These are phyloP conservation scores for Tachypleus tridentatus DNA, from an alignment of 1,140 invertebrate species.

Conservation along the genomic window DNA sequence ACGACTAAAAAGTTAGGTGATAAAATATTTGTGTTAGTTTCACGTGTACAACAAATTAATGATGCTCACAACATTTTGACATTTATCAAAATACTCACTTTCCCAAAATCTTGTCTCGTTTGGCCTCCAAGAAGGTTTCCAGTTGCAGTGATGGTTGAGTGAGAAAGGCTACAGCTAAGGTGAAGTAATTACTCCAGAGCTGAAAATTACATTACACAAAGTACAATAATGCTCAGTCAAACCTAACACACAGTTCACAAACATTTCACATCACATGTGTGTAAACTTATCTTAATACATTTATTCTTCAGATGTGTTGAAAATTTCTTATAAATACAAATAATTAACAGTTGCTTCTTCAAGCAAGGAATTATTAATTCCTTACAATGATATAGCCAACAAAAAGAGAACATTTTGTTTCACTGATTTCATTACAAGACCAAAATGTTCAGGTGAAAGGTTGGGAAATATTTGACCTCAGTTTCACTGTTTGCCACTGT, in stretches of 20 bases:
- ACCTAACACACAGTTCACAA: constrained; percentile 1
- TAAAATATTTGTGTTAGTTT: no score
- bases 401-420: no score
- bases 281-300: not conserved
- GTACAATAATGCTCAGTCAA: not conserved
- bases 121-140: constrained; percentile 67
- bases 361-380: no score
- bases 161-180: constrained; percentile 71
- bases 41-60: no score
- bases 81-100: constrained; percentile 33
- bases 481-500: no score
- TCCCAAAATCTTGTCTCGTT: constrained; percentile 60
- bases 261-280: constrained; percentile 4
- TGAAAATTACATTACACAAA: constrained; percentile 30
- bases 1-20: no score
- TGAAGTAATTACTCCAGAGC: constrained; percentile 83
- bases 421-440: no score
- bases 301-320: constrained; percentile 20
- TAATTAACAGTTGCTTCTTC: no score
- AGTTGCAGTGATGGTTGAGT: constrained; percentile 76
- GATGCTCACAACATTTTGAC: not conserved
- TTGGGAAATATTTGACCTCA: no score
- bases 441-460: no score
- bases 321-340: constrained; percentile 15
- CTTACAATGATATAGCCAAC: no score